A percentile compares a stretch with the other conserved stretches of the same genome.
These are phyloP conservation scores for Gastracanthus pulcherrimus DNA, from an alignment of 2,888 invertebrate genomes.

Conservation along the genomic window DNA sequence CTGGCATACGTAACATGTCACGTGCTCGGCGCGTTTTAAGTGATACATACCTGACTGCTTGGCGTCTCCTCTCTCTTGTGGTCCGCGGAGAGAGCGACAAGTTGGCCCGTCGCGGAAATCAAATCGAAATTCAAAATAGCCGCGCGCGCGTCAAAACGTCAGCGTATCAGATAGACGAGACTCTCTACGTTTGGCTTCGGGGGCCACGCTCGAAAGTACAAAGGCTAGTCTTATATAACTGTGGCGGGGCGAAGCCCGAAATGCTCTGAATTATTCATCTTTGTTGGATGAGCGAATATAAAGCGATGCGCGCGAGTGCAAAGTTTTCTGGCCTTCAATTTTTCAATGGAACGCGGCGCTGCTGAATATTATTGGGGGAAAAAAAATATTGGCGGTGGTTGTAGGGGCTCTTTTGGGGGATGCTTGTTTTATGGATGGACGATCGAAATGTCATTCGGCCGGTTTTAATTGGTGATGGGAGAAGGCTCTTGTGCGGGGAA, in stretches of 20 bases:
- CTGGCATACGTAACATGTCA: neutral
- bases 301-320: neutral
- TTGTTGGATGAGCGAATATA: too few relatives aligned
- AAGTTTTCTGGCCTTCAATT: neutral
- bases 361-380: neutral
- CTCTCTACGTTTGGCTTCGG: too few relatives aligned
- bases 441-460: too few relatives aligned
- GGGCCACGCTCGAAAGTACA: neutral
- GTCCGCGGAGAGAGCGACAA: neutral
- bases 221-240: conserved; percentile 3
- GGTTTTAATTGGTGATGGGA: too few relatives aligned
- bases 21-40: conserved; percentile 7
- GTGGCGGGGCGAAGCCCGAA: neutral
- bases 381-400: neutral
- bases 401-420: neutral
- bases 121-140: conserved; percentile 40
- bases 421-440: neutral
- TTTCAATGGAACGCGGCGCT: neutral
- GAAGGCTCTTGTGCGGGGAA: too few relatives aligned
- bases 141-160: conserved; percentile 41
- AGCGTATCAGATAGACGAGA: too few relatives aligned
- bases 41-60: neutral
- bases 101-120: conserved; percentile 4
- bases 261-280: conserved; percentile 38
- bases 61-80: too few relatives aligned